Base-by-base conservation (phyloP, 2,888 invertebrate species). In the Neoascia interrupta region DNA sequence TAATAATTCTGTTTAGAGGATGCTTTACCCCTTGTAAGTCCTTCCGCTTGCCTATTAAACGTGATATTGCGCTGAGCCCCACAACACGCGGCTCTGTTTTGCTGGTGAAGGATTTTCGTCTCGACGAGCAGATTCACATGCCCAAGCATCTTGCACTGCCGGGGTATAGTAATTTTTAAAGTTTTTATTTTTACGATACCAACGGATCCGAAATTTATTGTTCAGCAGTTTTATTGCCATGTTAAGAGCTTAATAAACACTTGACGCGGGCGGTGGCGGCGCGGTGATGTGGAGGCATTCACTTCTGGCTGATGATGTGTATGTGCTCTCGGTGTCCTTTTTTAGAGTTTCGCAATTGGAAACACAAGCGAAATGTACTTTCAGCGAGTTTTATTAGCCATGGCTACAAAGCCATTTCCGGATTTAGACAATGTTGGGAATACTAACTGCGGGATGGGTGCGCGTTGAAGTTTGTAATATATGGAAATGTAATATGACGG, bases 181-280 rank as follows among this genome's bases (percentile, higher is more conserved):
- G 49, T 56, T 36, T 43, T 34, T 37, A 51, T 43, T 69, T 56
- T 63, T 39, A 26, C 37, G 53, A 49, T 63, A 51, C 39, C 15
- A 28, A 60, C 60, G 72, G 53, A 66, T 73, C 18, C 43, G 56
- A 54, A 79, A 73, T 79, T 79, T 73, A 60, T 72, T 79, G 72
- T 66, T 26, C 61, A 56, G 49, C 70, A 56, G 39, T 68, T 79
- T 79, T 68, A 79, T 73, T 61, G 61, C 73, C 60, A 68, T 79
- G 66, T 73, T 73, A 73, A 79, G 68, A 37, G 73, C 73, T 79
- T 73, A 73, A 73, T 79, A 79, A 79, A 79, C 79, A 79, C 79
- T 79, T 68, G 49, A 79, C 64, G n/a, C n/a, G n/a, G n/a, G n/a
- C n/a, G n/a, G n/a, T n/a, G n/a, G n/a, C n/a, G n/a, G n/a, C n/a